Conservation (phyloP, 2,113 vertebrate genomes). For the Martes martes region DNA sequence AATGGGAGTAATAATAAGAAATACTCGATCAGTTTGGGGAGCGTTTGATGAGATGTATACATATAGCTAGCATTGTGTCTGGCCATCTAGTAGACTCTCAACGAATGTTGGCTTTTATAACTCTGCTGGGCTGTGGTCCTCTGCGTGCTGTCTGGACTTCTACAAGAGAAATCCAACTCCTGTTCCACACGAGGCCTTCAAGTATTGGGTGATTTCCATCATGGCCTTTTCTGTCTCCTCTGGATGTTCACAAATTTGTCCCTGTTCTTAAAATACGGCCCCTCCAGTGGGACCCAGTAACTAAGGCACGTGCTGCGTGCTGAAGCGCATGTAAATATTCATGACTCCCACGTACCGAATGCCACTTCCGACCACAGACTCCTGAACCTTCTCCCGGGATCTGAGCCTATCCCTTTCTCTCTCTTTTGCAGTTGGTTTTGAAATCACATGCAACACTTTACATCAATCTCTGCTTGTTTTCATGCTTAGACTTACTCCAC, state of each 20-base stretch:
- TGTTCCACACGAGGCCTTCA: not conserved
- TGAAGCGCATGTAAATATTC: not conserved
- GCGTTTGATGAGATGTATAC: not conserved
- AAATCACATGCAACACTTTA: not conserved
- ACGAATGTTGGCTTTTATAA: not conserved
- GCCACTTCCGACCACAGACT: not conserved
- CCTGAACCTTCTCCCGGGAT: not conserved
- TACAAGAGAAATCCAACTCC: not conserved
- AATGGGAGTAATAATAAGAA: not conserved
- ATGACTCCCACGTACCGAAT: not conserved
- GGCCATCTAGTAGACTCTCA: not conserved
- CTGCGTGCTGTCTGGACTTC: not conserved
- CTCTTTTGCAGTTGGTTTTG: not conserved
- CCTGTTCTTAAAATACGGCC: not conserved
- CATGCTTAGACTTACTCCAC: not conserved
- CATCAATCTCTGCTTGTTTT: not conserved
- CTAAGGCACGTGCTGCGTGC: fast-evolving
- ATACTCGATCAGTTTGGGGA: not conserved
- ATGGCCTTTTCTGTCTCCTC: not conserved
- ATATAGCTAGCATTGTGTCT: not conserved
- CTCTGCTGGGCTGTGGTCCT: not conserved
- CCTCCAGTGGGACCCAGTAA: fast-evolving
- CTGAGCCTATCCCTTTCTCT: not conserved
- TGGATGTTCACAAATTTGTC: not conserved
- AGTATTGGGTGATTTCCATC: not conserved